Conservation (phyloP, 1,140 invertebrate genomes). For the Drosophila nigrodunni region DNA sequence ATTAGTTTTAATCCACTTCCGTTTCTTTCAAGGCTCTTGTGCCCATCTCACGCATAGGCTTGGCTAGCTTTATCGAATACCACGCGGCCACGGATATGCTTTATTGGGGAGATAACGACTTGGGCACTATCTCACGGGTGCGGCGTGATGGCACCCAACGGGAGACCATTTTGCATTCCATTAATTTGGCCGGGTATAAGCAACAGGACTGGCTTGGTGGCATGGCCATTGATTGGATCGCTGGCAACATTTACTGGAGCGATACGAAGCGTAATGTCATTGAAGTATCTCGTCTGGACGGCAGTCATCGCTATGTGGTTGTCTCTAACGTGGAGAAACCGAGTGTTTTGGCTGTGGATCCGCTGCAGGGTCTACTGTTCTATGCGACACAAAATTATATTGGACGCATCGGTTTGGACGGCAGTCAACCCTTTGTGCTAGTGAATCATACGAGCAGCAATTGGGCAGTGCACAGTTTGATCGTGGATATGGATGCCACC, state of each 20-base stretch:
- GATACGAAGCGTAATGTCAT: slow-evolving; percentile 94
- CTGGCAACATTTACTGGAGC: slow-evolving; percentile 95
- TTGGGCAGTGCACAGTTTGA: slow-evolving; percentile 87
- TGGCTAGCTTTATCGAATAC: slow-evolving; percentile 92
- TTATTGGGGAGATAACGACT: slow-evolving; percentile 93
- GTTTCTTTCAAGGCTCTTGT: slow-evolving; percentile 87
- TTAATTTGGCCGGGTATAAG: slow-evolving; percentile 85
- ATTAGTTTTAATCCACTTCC: neutral
- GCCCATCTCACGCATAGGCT: slow-evolving; percentile 91
- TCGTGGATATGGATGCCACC: slow-evolving; percentile 89
- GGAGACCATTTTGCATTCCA: slow-evolving; percentile 86
- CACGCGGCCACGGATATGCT: slow-evolving; percentile 89
- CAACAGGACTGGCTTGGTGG: slow-evolving; percentile 82
- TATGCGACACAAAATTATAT: slow-evolving; percentile 94
- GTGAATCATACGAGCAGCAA: slow-evolving; percentile 86
- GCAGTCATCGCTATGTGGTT: slow-evolving; percentile 91
- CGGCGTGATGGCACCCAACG: slow-evolving; percentile 91
- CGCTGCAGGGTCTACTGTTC: slow-evolving; percentile 89
- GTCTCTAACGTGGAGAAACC: slow-evolving; percentile 90
- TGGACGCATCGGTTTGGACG: slow-evolving; percentile 91
- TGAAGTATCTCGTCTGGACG: slow-evolving; percentile 93
- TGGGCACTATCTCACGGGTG: slow-evolving; percentile 90
- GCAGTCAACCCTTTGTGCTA: slow-evolving; percentile 86
- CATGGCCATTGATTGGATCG: slow-evolving; percentile 94
- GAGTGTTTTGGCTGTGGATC: slow-evolving; percentile 88